Base-by-base conservation (phyloP, 2,888 invertebrate species). In the Apodemia mormo region DNA sequence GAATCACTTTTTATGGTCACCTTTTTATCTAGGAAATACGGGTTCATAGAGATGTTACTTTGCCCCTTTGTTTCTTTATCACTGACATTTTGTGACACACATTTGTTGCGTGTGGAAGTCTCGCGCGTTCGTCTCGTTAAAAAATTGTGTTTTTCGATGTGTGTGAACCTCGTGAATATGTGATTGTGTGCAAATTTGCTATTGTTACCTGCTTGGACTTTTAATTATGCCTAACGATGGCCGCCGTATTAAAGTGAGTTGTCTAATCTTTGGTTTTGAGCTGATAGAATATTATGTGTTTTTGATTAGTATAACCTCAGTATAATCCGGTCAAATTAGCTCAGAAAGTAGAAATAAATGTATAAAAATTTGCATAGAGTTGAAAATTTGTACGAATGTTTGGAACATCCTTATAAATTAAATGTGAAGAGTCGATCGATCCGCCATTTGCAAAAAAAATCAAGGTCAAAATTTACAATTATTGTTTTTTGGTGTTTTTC, bases 211-310 rank as follows among this genome's bases (percentile, higher is more conserved):
- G 45, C 10, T 49, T 8, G 7, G 64, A 66, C 29, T 65, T 22
- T 80, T 73, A 74, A 78, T 70, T 72, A 88, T 90, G 89, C 89
- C 89, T 72, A 87, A 79, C 73, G 90, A 88, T 72, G 79, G 78
- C 73, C 81, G 80, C 52, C 83, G 83, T 65, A 73, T 82, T 80
- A 86, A 84, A 84, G 88, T 89, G 81, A 87, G 86, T 77, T 76
- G 33, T 33, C 4, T 22, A 22, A 22, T 29, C 22, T 29, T 56
- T 22, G 56, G 22, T 56, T 56, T 56, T 22, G 22, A 29, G 8
- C 6, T 22, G n/a, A 56, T 22, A n/a, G 29, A 29, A 56, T 56
- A 56, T 43, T 22, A 22, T 33, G 33, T 2, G 33, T 33, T 33
- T 33, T 33, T 33, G 33, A 33, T 33, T 33, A 33, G 33, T 33